These are phyloP conservation scores for Catocala sponsa DNA, from an alignment of 2,888 invertebrate species.

Conservation along the genomic window DNA sequence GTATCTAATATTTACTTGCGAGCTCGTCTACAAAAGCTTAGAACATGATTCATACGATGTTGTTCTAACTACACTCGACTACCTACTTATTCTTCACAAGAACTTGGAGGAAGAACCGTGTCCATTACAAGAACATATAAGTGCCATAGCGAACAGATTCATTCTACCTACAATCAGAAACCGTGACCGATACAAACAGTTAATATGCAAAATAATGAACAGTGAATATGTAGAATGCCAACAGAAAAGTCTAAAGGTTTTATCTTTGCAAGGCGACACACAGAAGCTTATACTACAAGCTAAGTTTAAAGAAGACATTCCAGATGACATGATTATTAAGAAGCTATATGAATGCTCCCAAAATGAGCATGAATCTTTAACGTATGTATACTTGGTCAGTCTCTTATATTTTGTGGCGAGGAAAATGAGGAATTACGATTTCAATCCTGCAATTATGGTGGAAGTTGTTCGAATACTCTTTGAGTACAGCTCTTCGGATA, in stretches of 20 bases:
- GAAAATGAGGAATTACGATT: constrained; percentile 38
- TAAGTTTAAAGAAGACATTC: constrained; percentile 32
- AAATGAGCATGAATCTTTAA: constrained; percentile 69
- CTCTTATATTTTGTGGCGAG: constrained; percentile 60
- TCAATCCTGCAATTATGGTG: constrained; percentile 45
- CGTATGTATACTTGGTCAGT: constrained; percentile 70
- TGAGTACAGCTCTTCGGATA: constrained; percentile 67
- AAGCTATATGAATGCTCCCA: constrained; percentile 61
- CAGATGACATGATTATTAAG: constrained; percentile 53
- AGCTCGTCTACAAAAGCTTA: constrained; percentile 28
- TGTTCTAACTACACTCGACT: constrained; percentile 39
- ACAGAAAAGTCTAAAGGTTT: constrained; percentile 69
- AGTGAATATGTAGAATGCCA: constrained; percentile 68
- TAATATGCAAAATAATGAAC: constrained; percentile 58
- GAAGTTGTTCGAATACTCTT: constrained; percentile 62
- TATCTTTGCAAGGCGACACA: constrained; percentile 63
- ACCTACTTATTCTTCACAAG: constrained; percentile 51
- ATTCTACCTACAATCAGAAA: constrained; percentile 43
- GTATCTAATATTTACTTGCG: background rate
- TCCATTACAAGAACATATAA: constrained; percentile 61
- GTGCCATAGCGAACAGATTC: constrained; percentile 35
- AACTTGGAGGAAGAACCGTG: constrained; percentile 51
- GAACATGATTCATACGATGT: constrained; percentile 44
- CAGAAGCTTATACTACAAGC: constrained; percentile 59
- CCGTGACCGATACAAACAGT: constrained; percentile 49